Evolutionary conservation across 2,888 invertebrate genomes (phyloP).

Genomic region (Acleris holmiana): DNA sequence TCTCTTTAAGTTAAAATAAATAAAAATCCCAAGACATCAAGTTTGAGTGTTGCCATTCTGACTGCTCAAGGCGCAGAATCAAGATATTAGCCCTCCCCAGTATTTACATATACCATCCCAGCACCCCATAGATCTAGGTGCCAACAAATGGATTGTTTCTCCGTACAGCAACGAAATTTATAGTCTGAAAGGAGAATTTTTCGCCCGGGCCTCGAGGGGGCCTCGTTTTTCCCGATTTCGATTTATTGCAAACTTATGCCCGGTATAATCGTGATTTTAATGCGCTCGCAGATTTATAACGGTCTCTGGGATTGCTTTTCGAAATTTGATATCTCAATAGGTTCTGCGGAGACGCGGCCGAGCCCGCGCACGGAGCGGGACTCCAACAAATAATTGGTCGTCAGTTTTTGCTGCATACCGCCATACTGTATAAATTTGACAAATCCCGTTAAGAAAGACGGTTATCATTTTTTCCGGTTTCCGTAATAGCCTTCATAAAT

Average conservation of each 20-base stretch:
- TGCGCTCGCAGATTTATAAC: conserved; percentile 75
- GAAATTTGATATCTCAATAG: conserved; percentile 83
- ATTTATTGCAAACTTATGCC: conserved; percentile 81
- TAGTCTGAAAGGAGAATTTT: conserved; percentile 65
- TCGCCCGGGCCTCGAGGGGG: conserved; percentile 46
- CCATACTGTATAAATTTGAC: conserved; percentile 59
- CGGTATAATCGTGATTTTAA: conserved; percentile 83
- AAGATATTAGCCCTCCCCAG: conserved; percentile 52
- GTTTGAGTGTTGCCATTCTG: background rate
- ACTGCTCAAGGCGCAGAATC: conserved; percentile 42
- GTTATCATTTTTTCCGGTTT: conserved; percentile 74
- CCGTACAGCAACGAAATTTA: conserved; percentile 66
- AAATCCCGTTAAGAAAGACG: conserved; percentile 64
- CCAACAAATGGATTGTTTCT: conserved; percentile 79
- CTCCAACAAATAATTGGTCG: conserved; percentile 62
- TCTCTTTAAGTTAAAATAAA: too few relatives aligned
- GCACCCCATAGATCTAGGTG: conserved; percentile 71
- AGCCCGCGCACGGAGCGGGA: conserved; percentile 15
- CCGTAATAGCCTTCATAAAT: conserved; percentile 79
- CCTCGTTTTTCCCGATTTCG: conserved; percentile 65
- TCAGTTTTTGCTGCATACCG: conserved; percentile 50
- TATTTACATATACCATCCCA: conserved; percentile 70
- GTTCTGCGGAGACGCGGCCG: conserved; percentile 67
- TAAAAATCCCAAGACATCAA: too few relatives aligned
- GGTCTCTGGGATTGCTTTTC: conserved; percentile 72